Base-by-base conservation (phyloP, 2,888 invertebrate genomes). In the Hanleya hanleyi region DNA sequence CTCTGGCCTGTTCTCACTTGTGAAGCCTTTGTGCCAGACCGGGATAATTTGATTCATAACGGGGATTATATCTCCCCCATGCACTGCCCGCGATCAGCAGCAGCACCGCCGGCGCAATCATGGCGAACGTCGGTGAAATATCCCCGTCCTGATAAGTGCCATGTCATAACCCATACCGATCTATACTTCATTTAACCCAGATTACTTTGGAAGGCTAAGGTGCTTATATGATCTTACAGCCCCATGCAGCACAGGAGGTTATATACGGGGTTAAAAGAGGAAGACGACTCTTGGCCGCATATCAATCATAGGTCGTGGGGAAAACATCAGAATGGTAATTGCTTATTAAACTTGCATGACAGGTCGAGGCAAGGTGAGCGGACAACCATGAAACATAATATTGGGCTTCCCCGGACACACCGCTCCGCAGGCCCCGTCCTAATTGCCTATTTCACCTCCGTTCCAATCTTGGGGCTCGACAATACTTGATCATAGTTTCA, bases 21-120 rank as follows among this genome's bases (percentile, higher is more conserved):
- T 57, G 57, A 57, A 15, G 32, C 26, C 57, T 57, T 57, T 57
- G 57, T 29, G 32, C 57, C 32, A 4, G 57, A 12, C 15, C 32
- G 57, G 57, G 32, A 57, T 57, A 57, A 57, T 57, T 57, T 57
- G 57, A 57, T 57, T 57, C 57, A 57, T 57, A 57, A 57, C 57
- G 57, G 22, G 57, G 57, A 57, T 57, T 57, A 57, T 57, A 57
- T 57, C 57, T n/a, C 26, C 57, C 57, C 57, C 29, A 26, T 57
- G 57, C 57, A 4, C 22, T 26, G 26, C 57, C 57, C 15, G n/a
- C 32, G 22, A 15, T 57, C 26, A 29, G 15, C 22, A 22, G 29
- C 32, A 9, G 29, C 18, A 57, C 57, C 57, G 22, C 57, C 22
- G 57, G 57, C 57, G 2, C 26, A 57, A 57, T 57, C 22, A 29